Percentiles rank a stretch among this genome's conserved stretches.
phyloP scores from a whole-genome alignment of 2,797 vertebrate genomes.

The Bradypus variegatus region DNA sequence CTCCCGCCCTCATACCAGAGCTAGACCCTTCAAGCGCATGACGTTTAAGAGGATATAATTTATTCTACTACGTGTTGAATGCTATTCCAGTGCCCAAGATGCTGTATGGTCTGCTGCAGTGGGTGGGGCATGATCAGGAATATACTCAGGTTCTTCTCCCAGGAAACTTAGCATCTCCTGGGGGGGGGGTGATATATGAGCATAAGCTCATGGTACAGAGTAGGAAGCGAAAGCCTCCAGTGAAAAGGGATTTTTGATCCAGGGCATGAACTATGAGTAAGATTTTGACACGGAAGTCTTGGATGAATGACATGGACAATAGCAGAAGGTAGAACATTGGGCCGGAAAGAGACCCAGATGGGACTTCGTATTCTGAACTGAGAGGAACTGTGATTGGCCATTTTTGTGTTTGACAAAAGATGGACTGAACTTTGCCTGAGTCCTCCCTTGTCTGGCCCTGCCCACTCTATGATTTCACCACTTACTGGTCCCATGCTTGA shows the following conservation, averaged over 20 bases:
- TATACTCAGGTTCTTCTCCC: background rate
- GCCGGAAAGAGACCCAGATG: background rate
- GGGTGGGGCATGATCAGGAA: no score
- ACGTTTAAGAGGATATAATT: background rate
- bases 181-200: accelerated
- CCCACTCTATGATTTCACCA: background rate
- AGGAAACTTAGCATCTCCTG: accelerated
- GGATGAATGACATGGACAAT: background rate
- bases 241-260: background rate
- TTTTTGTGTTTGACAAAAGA: background rate
- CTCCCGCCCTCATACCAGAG: accelerated
- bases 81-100: no score
- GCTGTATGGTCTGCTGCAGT: background rate
- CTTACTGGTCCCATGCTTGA: no score
- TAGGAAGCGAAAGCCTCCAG: background rate
- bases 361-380: background rate
- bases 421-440: no score
- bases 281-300: no score
- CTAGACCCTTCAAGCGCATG: background rate
- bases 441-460: background rate
- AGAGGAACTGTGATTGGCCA: background rate
- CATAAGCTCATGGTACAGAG: no score
- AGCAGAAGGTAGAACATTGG: no score
- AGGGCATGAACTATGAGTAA: background rate
- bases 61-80: background rate